These are phyloP conservation scores for Trissolcus basalis DNA, from an alignment of 1,140 invertebrate genomes.

Conservation along the genomic window DNA sequence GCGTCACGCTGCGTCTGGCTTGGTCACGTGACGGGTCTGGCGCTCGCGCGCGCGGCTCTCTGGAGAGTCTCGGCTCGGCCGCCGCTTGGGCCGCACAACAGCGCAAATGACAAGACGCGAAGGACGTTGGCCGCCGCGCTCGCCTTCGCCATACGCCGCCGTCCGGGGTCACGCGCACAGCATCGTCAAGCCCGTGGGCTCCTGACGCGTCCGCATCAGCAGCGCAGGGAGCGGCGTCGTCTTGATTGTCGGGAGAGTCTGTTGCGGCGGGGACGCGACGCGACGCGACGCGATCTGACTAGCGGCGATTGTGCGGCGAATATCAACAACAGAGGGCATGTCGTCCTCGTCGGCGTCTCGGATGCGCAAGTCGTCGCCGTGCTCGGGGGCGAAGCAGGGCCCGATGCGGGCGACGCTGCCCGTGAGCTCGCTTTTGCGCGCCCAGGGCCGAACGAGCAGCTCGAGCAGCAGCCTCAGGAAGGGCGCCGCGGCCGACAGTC, in stretches of 20 bases:
- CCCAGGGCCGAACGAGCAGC: conserved; percentile 73
- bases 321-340: conserved; percentile 1
- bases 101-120: conserved; percentile 69
- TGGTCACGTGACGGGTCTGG: conserved; percentile 64
- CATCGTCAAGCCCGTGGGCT: conserved; percentile 15
- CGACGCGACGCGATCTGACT: conserved; percentile 20
- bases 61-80: conserved; percentile 51
- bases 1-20: conserved; percentile 46
- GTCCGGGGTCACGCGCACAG: conserved; percentile 35
- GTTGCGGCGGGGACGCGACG: not conserved
- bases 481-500: conserved; percentile 79
- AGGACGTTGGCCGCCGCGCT: conserved; percentile 63
- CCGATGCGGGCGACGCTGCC: conserved; percentile 85
- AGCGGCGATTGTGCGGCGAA: not conserved
- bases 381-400: conserved; percentile 81
- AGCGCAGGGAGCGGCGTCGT: not conserved
- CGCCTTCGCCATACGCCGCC: conserved; percentile 38
- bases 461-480: conserved; percentile 76
- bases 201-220: conserved; percentile 34
- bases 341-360: conserved; percentile 70
- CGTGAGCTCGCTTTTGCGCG: conserved; percentile 81
- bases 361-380: conserved; percentile 82
- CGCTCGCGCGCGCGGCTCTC: conserved; percentile 48
- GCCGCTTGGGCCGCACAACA: conserved; percentile 62
- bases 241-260: not conserved